Evolutionary conservation across 2,113 vertebrate species (phyloP).

Genomic region (Alouatta palliata): DNA sequence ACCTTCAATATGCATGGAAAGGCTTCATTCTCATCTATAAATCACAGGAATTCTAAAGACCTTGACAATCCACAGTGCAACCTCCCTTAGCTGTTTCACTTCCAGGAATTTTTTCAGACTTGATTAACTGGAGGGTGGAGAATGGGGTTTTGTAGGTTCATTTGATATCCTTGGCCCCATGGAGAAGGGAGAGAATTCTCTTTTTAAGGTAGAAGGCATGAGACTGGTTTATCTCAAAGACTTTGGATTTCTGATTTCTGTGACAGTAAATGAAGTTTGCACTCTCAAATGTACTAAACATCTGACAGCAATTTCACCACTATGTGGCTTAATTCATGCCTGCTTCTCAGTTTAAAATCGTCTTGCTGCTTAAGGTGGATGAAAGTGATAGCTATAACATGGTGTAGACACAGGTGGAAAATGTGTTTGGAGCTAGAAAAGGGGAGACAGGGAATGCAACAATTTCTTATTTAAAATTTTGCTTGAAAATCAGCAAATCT

Average conservation of each 20-base stretch:
- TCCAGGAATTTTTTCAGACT: conserved; percentile 56
- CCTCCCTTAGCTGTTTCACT: conserved; percentile 18
- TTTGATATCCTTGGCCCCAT: background rate
- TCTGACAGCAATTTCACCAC: background rate
- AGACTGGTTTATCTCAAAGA: background rate
- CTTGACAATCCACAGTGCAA: background rate
- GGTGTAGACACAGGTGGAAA: background rate
- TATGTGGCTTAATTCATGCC: background rate
- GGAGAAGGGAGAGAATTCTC: background rate
- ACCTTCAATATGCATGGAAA: background rate
- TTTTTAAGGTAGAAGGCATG: background rate
- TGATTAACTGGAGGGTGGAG: conserved; percentile 53
- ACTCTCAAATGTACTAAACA: background rate
- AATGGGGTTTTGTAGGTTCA: background rate
- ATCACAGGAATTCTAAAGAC: conserved; percentile 52
- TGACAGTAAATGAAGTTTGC: background rate
- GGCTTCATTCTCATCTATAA: conserved; percentile 29
- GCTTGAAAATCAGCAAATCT: background rate
- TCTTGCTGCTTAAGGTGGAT: background rate
- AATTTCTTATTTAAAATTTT: conserved; percentile 21
- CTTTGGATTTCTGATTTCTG: background rate
- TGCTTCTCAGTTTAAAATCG: background rate
- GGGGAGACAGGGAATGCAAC: background rate
- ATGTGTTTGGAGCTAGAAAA: background rate
- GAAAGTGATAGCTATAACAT: background rate